Evolutionary conservation across 2,888 invertebrate species (phyloP), one percentile per base, ranked within the genome.

Genomic region (Limulus polyphemus): DNA sequence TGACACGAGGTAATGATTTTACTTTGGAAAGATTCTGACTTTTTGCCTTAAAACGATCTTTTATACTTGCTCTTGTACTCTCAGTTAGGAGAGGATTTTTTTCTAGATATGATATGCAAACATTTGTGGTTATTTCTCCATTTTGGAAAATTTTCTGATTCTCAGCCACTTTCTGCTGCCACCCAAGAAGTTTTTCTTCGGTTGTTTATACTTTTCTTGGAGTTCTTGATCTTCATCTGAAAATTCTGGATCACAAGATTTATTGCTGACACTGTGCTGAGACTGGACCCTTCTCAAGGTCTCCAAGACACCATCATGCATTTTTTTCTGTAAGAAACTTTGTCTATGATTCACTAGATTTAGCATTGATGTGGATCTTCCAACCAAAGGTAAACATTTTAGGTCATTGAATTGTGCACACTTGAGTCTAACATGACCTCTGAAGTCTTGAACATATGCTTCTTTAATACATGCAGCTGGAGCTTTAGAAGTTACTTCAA

Each of bases 101-200:
- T 11, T 54, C 32, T 32, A 54, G 14, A 1, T 4, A 11, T 11
- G 11, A 32, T 17, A 54, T 16, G 11, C 9, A 54, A n/a, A 32
- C 54, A 32, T 54, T 54, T 11, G 54, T 16, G 54, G 4, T 7
- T 11, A 54, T 54, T n/a, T 54, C 32, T 54, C 32, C 16, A 54
- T 10, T 54, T n/a, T 54, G 16, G 3, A 54, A 54, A 32, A 54
- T 32, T 3, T 54, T 11, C 1, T 54, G 56, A 3, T 56, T 32
- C 9, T 56, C 56, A 3, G 11, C 1, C 47, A 67, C n/a, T 49
- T 67, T 64, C 46, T 64, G 57, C 54, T 67, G 64, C 64, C 66
- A 66, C n/a, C 60, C 14, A 10, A 67, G 46, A 49, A 67, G 64
- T 54, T 67, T 46, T 60, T 56, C 47, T 67, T 64, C 9, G 64